Evolutionary conservation across 1,140 invertebrate genomes (phyloP).

Genomic region (Zophobas morio): DNA sequence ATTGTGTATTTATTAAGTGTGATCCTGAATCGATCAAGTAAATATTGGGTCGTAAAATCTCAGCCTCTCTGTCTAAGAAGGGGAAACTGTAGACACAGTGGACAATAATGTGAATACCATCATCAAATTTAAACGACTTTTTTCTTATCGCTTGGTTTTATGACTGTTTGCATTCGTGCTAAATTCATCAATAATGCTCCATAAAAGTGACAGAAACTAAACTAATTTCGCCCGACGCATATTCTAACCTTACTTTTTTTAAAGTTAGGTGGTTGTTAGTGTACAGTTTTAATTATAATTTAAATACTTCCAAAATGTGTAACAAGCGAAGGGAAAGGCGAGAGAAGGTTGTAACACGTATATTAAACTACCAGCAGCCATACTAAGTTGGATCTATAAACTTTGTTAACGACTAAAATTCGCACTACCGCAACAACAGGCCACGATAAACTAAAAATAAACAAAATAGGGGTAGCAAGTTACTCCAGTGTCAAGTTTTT

Average conservation of each 20-base stretch:
- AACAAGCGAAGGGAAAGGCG: no score
- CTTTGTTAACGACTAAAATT: not conserved
- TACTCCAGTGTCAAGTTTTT: not conserved
- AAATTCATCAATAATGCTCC: not conserved
- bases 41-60: conserved; percentile 1
- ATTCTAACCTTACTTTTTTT: no score
- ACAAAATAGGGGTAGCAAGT: not conserved
- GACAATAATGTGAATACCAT: conserved; percentile 15
- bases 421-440: not conserved
- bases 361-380: not conserved
- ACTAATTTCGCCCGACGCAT: not conserved
- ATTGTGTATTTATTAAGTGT: conserved; percentile 6
- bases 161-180: conserved; percentile 4
- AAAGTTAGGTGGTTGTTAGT: no score
- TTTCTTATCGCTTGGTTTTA: conserved; percentile 19
- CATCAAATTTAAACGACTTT: conserved; percentile 18
- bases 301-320: no score
- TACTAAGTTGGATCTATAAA: conserved; percentile 14
- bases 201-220: not conserved
- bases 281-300: no score
- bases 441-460: conserved; percentile 22
- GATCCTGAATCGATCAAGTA: conserved; percentile 3
- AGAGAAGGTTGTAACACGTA: not conserved
- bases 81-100: conserved; percentile 12
- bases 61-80: not conserved